Percentiles rank a stretch among this genome's conserved stretches.
These are phyloP conservation scores for Leptogaster cylindrica DNA, from an alignment of 2,888 invertebrate genomes.

Conservation along the genomic window DNA sequence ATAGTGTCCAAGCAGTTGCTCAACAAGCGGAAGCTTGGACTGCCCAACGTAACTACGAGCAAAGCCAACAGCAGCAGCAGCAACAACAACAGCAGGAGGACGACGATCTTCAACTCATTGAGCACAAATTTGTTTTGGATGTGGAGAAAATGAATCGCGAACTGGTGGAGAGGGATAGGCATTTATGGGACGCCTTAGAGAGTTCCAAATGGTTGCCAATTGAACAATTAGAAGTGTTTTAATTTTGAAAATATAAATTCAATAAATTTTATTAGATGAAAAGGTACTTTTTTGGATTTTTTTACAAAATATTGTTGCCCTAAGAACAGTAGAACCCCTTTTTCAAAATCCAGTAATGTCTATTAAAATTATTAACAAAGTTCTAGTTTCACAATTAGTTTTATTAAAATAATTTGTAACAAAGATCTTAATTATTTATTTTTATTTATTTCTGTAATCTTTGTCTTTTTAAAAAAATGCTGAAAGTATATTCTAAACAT, in stretches of 20 bases:
- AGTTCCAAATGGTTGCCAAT: conserved; percentile 84
- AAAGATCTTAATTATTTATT: neutral
- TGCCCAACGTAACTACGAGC: conserved; percentile 62
- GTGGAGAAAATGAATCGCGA: conserved; percentile 80
- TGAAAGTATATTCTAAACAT: too few species aligned
- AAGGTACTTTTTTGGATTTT: too few species aligned
- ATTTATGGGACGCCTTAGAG: conserved; percentile 81
- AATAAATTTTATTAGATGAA: too few species aligned
- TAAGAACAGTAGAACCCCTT: too few species aligned
- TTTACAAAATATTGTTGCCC: too few species aligned
- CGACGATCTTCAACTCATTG: conserved; percentile 80
- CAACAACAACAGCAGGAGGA: conserved; percentile 59
- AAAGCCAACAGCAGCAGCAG: conserved; percentile 55
- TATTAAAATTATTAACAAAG: neutral
- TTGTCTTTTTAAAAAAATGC: too few species aligned
- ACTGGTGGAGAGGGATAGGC: conserved; percentile 75
- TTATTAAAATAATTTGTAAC: neutral
- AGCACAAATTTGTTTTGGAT: conserved; percentile 77
- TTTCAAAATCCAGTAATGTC: too few species aligned
- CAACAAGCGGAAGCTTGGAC: conserved; percentile 64
- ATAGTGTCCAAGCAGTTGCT: conserved; percentile 54
- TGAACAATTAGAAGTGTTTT: conserved; percentile 73
- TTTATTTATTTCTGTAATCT: neutral
- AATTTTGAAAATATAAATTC: too few species aligned
- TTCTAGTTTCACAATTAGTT: neutral